Evolutionary conservation across 2,888 invertebrate species (phyloP).

Genomic region (Ditylenchus weischeri): DNA sequence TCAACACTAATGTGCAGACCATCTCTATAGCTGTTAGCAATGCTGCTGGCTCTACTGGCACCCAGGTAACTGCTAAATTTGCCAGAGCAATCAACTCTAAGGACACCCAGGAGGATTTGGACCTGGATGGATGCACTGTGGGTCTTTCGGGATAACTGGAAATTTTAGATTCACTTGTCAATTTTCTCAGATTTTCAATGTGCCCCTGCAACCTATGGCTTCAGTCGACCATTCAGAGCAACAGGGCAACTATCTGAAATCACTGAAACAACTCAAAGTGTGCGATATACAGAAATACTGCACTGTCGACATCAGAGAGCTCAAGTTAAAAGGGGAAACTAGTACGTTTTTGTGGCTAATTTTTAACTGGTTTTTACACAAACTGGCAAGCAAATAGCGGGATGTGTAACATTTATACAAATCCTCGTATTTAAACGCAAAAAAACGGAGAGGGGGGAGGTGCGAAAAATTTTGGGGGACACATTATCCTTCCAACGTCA

Average conservation of each 20-base stretch:
- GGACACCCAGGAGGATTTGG: slow-evolving; percentile 28
- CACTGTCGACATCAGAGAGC: slow-evolving; percentile 23
- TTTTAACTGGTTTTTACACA: not conserved
- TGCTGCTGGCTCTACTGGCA: not conserved
- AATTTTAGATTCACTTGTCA: not conserved
- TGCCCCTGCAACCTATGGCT: slow-evolving; percentile 15
- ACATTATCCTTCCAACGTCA: too few species aligned
- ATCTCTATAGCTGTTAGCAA: slow-evolving; percentile 17
- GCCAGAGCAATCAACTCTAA: slow-evolving; percentile 28
- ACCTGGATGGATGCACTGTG: slow-evolving; percentile 29
- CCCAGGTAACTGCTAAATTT: slow-evolving; percentile 32
- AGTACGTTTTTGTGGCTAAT: not conserved
- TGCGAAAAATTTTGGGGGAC: too few species aligned
- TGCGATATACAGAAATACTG: slow-evolving; percentile 35
- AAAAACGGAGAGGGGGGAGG: too few species aligned
- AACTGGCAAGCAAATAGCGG: too few species aligned
- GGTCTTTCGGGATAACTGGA: not conserved
- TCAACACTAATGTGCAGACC: slow-evolving; percentile 32
- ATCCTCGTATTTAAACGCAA: too few species aligned
- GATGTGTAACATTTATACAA: too few species aligned
- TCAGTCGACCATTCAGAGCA: too few species aligned
- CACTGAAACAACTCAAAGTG: slow-evolving; percentile 21
- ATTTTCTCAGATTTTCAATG: slow-evolving; percentile 28
- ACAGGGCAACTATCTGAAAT: slow-evolving; percentile 21
- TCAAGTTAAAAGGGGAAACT: not conserved